Percentiles rank a stretch among this genome's conserved stretches.
These are phyloP conservation scores for Neolamprologus variostigma DNA, from an alignment of 2,113 vertebrate genomes.

Conservation along the genomic window DNA sequence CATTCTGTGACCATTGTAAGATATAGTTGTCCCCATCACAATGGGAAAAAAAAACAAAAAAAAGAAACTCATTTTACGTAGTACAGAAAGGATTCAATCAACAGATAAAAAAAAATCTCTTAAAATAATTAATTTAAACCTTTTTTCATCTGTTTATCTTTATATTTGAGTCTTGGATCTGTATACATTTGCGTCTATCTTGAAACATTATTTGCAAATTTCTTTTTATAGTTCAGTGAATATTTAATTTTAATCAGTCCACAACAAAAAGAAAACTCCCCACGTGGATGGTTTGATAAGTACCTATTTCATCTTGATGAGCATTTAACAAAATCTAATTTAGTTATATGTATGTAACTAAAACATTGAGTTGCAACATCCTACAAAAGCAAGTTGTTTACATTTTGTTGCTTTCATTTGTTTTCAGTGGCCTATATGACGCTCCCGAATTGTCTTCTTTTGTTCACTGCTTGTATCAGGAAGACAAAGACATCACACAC, in stretches of 20 bases:
- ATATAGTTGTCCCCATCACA: neutral
- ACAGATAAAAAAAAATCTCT: neutral
- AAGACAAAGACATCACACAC: neutral
- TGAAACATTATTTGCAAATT: neutral
- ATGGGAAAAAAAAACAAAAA: rapidly evolving
- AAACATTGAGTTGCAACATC: neutral
- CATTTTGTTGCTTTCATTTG: constrained; percentile 31
- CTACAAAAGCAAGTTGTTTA: constrained; percentile 3
- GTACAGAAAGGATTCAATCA: neutral
- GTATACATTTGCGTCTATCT: neutral
- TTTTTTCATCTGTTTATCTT: neutral
- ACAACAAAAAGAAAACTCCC: neutral
- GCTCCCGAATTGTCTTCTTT: constrained; percentile 24
- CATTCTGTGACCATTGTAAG: neutral
- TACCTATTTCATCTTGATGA: neutral
- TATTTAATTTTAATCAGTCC: neutral
- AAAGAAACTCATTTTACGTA: neutral
- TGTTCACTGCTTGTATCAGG: constrained; percentile 11
- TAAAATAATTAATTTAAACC: neutral
- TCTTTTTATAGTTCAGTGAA: neutral
- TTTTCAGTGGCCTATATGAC: constrained; percentile 19
- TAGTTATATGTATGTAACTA: neutral
- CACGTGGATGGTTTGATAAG: neutral
- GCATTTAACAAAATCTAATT: constrained; percentile 14
- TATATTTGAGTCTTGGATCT: neutral